Evolutionary conservation across 2,888 invertebrate genomes (phyloP).

Genomic region (Smittia sp.): DNA sequence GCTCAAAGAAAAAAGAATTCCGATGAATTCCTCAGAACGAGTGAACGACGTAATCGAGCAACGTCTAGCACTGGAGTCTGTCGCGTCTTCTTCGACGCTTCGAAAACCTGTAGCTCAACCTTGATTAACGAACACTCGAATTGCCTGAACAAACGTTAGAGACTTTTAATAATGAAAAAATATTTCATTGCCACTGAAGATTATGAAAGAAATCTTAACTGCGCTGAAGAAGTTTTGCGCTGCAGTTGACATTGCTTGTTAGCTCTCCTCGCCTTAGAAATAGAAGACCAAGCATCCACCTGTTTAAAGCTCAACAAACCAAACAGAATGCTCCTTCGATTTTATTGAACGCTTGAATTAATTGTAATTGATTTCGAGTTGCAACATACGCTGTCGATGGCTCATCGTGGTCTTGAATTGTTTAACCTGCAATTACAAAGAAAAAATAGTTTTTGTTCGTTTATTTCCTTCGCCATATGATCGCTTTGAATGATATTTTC

Average conservation of each 20-base stretch:
- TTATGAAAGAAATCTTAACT: not conserved
- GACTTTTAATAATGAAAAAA: not conserved
- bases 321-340: not conserved
- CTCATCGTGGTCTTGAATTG: constrained; percentile 7
- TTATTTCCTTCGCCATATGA: not conserved
- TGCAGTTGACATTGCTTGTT: not conserved
- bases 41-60: not conserved
- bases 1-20: too few species aligned
- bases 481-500: constrained; percentile 2
- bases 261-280: not conserved
- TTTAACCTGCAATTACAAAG: not conserved
- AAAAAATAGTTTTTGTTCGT: not conserved
- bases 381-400: constrained; percentile 2
- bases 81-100: not conserved
- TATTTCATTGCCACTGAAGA: constrained; percentile 10
- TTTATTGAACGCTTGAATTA: not conserved
- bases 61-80: not conserved
- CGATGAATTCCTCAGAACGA: too few species aligned
- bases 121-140: constrained; percentile 23
- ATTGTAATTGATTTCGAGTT: constrained; percentile 8
- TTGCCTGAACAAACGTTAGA: constrained; percentile 7
- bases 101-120: not conserved
- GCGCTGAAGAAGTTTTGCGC: not conserved
- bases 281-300: not conserved
- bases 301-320: not conserved